phyloP scores from a whole-genome alignment of 2,113 vertebrate species.

The Vulpes vulpes region DNA sequence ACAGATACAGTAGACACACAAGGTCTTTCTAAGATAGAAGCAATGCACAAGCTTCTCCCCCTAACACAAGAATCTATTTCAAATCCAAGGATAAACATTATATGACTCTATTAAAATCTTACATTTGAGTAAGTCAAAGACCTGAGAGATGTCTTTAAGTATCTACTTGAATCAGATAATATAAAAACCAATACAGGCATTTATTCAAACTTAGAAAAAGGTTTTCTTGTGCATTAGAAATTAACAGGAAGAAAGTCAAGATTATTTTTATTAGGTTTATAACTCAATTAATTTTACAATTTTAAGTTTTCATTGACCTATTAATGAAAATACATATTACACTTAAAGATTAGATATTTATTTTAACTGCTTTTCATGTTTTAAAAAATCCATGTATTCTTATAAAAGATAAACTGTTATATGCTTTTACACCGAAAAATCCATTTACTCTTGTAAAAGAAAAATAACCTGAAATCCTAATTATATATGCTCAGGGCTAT shows the following conservation, averaged over 20 bases:
- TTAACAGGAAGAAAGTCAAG: not conserved
- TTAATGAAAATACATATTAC: not conserved
- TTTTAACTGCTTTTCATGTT: slow-evolving; percentile 12
- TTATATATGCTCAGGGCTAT: not conserved
- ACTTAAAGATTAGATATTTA: not conserved
- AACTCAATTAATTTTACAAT: slow-evolving; percentile 2
- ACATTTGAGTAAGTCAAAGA: not conserved
- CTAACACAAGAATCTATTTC: not conserved
- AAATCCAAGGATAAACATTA: slow-evolving; percentile 18
- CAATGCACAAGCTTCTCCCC: not conserved
- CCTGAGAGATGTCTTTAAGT: not conserved
- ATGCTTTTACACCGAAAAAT: slow-evolving; percentile 60
- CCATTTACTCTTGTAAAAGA: not conserved
- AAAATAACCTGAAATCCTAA: not conserved
- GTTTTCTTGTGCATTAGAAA: not conserved
- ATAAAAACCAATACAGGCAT: slow-evolving; percentile 1
- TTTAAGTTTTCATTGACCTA: not conserved
- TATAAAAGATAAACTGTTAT: slow-evolving; percentile 36
- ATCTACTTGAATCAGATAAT: not conserved
- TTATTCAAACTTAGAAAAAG: not conserved
- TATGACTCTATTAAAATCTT: not conserved
- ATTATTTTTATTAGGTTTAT: not conserved
- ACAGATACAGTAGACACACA: not conserved
- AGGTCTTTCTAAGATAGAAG: not conserved
- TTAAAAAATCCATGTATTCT: slow-evolving; percentile 1